Evolutionary conservation across 2,888 invertebrate species (phyloP).

Genomic region (Folsomia manolachei): DNA sequence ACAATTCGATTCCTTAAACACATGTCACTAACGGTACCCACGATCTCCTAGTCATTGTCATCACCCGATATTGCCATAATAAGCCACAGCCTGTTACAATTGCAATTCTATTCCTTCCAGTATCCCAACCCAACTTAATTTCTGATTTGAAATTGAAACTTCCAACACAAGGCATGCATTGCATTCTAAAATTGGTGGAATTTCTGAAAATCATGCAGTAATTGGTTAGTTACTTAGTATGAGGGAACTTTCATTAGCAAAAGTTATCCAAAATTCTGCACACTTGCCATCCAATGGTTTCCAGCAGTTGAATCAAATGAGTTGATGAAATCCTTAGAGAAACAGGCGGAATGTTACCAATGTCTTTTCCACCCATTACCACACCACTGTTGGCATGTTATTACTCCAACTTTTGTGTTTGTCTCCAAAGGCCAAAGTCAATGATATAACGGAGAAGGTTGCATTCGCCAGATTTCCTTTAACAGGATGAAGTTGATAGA

Average conservation of each 20-base stretch:
- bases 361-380: no score
- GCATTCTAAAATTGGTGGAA: no score
- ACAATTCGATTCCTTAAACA: not conserved
- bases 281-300: not conserved
- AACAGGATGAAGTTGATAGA: no score
- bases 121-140: not conserved
- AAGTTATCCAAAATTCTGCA: no score
- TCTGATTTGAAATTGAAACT: not conserved
- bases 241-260: not conserved
- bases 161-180: no score
- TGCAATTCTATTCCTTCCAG: not conserved
- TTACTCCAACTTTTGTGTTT: constrained; percentile 8
- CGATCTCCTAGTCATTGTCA: not conserved
- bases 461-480: no score
- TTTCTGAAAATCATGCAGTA: not conserved
- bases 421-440: not conserved
- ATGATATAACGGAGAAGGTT: no score
- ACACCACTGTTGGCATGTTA: not conserved
- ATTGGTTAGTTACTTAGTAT: not conserved
- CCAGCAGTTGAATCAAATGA: not conserved
- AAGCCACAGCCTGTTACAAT: not conserved
- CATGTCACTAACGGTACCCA: not conserved
- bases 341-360: not conserved
- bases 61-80: not conserved
- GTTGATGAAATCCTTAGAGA: not conserved